Base-by-base conservation (phyloP, 2,113 vertebrate genomes). In the Neotragus moschatus region DNA sequence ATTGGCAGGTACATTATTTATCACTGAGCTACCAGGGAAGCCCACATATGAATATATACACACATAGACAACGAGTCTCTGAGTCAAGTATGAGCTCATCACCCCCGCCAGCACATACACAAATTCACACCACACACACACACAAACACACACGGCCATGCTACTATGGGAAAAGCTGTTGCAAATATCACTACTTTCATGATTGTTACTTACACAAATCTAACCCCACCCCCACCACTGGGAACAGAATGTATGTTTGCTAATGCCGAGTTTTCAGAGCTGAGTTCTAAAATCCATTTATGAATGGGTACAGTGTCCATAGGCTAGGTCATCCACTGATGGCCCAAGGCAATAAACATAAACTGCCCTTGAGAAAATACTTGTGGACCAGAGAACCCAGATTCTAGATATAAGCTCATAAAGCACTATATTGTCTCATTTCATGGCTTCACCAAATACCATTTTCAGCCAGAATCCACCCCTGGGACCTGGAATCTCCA, bases 191-290 rank as follows among this genome's bases (percentile, higher is more conserved):
- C 7, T n/a, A 4, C 39, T 23, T 58, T 47, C 28, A 23, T 7
- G 8, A 9, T 2, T 84, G n/a, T 43, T 60, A 26, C 4, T 25
- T 17, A 6, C 13, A 43, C 9, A 73, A 43, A 33, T 7, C 55
- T 30, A 60, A 28, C 55, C 36, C 85, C 55, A 11, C 5, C 1
- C 2, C 49, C 3, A 89, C 3, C 61, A 87, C 10, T 33, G 47
- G n/a, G 92, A 49, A 28, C 2, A 90, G 55, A 95, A 63, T 43
- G 73, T 23, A 17, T 16, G 9, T 47, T 36, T 97, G 63, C 5
- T 86, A 60, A 91, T 90, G 30, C 6, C 25, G 7, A 85, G 56
- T 94, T 70, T 96, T 97, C 91, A 70, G 1, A 60, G 61, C 14
- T 47, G 30, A 19, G 14, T 21, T 51, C 45, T 26, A 49, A 58